phyloP scores from a whole-genome alignment of 1,140 invertebrate species.

The Trichogramma pretiosum region DNA sequence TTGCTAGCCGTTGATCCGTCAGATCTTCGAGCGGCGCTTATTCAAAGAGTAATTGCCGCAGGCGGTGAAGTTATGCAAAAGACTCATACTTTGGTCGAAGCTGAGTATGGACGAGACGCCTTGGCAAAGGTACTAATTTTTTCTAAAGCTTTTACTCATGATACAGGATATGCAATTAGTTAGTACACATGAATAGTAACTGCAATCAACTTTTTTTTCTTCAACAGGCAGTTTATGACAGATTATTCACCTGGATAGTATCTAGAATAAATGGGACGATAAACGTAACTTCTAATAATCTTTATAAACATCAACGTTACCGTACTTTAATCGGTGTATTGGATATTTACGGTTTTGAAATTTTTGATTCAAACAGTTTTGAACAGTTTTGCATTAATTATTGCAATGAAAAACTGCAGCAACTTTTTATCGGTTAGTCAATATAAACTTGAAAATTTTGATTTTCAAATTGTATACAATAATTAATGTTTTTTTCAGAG shows the following conservation, averaged over 20 bases:
- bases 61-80: constrained; percentile 91
- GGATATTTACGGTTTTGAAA: constrained; percentile 97
- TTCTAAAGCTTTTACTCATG: constrained; percentile 2
- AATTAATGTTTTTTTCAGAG: constrained; percentile 50
- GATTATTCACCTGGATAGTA: constrained; percentile 89
- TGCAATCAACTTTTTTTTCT: no score
- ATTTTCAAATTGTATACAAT: background rate
- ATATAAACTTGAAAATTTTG: background rate
- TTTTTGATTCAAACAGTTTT: constrained; percentile 90
- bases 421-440: constrained; percentile 82
- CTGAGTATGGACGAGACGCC: constrained; percentile 85
- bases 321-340: constrained; percentile 88
- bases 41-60: constrained; percentile 82
- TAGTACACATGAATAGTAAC: no score
- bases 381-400: constrained; percentile 96
- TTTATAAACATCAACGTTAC: constrained; percentile 51
- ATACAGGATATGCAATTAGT: background rate
- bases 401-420: constrained; percentile 94
- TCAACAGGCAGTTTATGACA: constrained; percentile 76
- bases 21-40: constrained; percentile 69
- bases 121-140: constrained; percentile 65
- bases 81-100: constrained; percentile 73
- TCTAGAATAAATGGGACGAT: constrained; percentile 80
- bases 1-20: constrained; percentile 65
- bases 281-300: constrained; percentile 48